Conservation (phyloP, 37 sponge, comb jelly and placozoan species). For the Chondrilla cf. caribensis region DNA sequence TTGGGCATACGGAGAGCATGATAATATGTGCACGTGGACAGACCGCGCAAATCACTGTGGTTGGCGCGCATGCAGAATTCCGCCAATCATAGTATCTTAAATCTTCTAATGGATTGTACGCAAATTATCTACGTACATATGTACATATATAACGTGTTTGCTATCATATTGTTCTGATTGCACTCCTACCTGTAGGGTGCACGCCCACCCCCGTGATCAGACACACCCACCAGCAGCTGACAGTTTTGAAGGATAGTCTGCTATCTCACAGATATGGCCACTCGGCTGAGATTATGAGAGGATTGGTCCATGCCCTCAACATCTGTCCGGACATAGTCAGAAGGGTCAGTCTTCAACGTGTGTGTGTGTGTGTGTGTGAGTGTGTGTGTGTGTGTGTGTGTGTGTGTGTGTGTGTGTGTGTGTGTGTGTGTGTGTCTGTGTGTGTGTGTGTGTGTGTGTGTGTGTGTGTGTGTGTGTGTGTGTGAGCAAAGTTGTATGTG, state of each 20-base stretch:
- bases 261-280: not conserved
- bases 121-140: too few species aligned
- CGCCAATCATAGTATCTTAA: too few species aligned
- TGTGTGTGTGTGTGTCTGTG: not conserved
- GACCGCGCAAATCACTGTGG: too few species aligned
- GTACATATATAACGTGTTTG: too few species aligned
- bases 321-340: not conserved
- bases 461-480: not conserved
- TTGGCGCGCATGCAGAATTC: too few species aligned
- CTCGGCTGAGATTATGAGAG: not conserved
- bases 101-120: too few species aligned
- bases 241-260: not conserved
- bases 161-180: too few species aligned
- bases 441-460: not conserved
- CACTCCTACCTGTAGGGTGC: too few species aligned
- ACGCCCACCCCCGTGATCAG: not conserved
- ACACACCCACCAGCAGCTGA: not conserved
- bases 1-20: too few species aligned
- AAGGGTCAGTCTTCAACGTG: not conserved
- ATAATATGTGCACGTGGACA: too few species aligned
- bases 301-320: not conserved
- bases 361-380: not conserved
- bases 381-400: not conserved
- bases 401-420: not conserved
- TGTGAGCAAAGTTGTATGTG: not conserved